Evolutionary conservation across 2,797 vertebrate genomes (phyloP).

Genomic region (Microctenopoma steveboyesi): DNA sequence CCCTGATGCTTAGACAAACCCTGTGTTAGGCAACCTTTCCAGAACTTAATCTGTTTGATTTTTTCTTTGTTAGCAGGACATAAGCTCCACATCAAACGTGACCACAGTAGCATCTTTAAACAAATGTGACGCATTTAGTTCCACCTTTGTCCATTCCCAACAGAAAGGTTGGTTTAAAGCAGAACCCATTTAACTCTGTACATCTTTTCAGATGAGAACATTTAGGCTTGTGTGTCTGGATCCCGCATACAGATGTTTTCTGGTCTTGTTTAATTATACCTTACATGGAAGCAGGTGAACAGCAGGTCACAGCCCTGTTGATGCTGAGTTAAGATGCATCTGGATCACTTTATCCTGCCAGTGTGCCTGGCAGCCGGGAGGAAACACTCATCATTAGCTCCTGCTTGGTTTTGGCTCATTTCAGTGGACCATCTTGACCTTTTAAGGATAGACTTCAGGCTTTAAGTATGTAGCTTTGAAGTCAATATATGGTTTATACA

Average conservation of each 20-base stretch:
- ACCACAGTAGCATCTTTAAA: not conserved
- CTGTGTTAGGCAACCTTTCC: not conserved
- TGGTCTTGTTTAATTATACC: constrained; percentile 41
- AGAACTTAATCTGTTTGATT: not conserved
- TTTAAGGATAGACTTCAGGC: constrained; percentile 43
- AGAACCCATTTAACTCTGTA: constrained; percentile 26
- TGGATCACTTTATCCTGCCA: constrained; percentile 62
- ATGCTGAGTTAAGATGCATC: constrained; percentile 44
- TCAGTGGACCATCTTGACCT: constrained; percentile 35
- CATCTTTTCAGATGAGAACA: constrained; percentile 14
- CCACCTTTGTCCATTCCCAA: not conserved
- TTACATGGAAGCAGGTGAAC: constrained; percentile 57
- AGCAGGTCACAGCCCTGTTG: constrained; percentile 38
- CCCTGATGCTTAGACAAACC: constrained; percentile 12
- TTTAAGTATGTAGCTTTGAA: constrained; percentile 47
- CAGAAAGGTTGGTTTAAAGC: not conserved
- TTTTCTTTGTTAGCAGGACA: not conserved
- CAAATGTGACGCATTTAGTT: not conserved
- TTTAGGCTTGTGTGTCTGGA: not conserved
- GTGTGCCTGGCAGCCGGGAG: constrained; percentile 40
- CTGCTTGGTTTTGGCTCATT: constrained; percentile 33
- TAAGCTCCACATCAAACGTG: not conserved
- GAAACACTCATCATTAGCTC: constrained; percentile 42
- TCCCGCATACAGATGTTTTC: constrained; percentile 50
- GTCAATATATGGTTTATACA: constrained; percentile 44